Percentiles rank a stretch among this genome's conserved stretches.
phyloP scores from a whole-genome alignment of 2,113 vertebrate species.

The Steatornis caripensis region DNA sequence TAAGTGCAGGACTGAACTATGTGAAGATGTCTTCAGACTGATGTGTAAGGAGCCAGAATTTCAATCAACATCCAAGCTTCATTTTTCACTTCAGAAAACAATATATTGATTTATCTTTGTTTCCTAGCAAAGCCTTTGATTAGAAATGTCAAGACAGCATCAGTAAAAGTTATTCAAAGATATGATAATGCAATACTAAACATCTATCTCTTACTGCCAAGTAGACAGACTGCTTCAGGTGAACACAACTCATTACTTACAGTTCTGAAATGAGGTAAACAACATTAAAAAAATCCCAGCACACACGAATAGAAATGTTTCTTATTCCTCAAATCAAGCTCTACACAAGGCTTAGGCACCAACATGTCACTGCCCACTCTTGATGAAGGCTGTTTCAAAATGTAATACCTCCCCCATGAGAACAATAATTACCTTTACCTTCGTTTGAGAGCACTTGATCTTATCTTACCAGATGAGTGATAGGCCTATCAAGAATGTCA shows the following conservation, averaged over 20 bases:
- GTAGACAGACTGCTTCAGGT: not conserved
- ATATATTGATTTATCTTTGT: not conserved
- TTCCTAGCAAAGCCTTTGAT: not conserved
- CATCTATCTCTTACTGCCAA: not conserved
- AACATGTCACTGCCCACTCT: not conserved
- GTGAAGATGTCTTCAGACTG: not conserved
- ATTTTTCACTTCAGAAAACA: not conserved
- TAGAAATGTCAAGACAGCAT: not conserved
- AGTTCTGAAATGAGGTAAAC: not conserved
- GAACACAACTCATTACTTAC: not conserved
- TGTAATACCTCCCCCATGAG: not conserved
- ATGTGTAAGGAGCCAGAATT: not conserved
- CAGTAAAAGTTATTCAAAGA: not conserved
- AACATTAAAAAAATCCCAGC: not conserved
- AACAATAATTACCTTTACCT: slow-evolving; percentile 34
- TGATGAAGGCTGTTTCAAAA: not conserved
- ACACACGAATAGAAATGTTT: not conserved
- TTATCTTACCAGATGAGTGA: slow-evolving; percentile 21
- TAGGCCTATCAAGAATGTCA: not conserved
- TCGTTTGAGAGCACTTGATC: not conserved
- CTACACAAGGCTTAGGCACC: not conserved
- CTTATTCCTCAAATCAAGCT: not conserved
- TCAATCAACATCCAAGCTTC: not conserved
- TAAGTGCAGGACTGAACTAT: not conserved
- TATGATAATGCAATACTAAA: not conserved